Conservation (phyloP, 92 coral and sea anemone species). For the Scolanthus callimorphus region DNA sequence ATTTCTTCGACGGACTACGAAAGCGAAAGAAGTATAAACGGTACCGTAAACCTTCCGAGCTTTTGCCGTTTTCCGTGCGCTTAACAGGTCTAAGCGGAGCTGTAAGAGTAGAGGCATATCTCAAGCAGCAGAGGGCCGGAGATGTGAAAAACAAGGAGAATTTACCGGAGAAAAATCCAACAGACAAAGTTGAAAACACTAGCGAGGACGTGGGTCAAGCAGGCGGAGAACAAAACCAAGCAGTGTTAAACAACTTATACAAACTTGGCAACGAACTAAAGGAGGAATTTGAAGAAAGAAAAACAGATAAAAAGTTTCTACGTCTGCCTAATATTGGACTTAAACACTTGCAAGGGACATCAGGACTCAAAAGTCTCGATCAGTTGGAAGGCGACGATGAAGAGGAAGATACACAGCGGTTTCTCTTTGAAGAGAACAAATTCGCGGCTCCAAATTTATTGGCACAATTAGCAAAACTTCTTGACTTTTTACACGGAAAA, state of each 20-base stretch:
- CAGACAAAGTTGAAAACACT: constrained; percentile 15
- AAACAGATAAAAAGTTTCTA: constrained; percentile 22
- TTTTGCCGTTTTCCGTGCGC: constrained; percentile 89
- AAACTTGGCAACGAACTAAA: constrained; percentile 44
- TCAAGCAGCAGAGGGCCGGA: constrained; percentile 78
- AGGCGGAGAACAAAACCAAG: constrained; percentile 22
- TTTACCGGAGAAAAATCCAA: constrained; percentile 1
- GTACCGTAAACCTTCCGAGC: constrained; percentile 83
- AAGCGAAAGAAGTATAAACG: constrained; percentile 62
- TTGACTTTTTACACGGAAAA: constrained; percentile 73
- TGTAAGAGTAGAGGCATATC: constrained; percentile 92
- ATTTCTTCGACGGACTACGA: constrained; percentile 73
- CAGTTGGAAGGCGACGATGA: constrained; percentile 88
- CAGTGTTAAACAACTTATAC: constrained; percentile 22
- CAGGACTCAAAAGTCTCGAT: constrained; percentile 62
- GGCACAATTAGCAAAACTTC: constrained; percentile 83
- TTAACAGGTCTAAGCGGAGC: constrained; percentile 97
- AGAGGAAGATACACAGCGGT: constrained; percentile 94
- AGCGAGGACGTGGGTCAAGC: constrained; percentile 5
- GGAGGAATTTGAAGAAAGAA: constrained; percentile 47
- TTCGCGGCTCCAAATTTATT: constrained; percentile 96
- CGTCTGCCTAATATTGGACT: constrained; percentile 58
- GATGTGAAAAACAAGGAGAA: constrained; percentile 24
- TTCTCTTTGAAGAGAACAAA: constrained; percentile 93
- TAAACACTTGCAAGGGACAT: constrained; percentile 37